Evolutionary conservation across 2,113 vertebrate genomes (phyloP), one percentile per base, ranked within the genome.

Genomic region (Oreotrochilus melanogaster): DNA sequence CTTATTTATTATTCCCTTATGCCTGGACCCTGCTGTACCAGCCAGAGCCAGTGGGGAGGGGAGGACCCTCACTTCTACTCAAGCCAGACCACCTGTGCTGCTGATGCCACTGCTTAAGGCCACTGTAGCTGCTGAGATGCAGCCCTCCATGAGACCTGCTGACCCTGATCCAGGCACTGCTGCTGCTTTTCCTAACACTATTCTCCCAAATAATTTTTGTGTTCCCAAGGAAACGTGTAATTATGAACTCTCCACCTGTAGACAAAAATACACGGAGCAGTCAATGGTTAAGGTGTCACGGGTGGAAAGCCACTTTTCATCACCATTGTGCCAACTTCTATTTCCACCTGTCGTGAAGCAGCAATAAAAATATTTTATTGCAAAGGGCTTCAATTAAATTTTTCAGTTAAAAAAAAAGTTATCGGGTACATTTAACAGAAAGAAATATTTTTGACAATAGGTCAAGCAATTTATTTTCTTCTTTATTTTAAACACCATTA

Each of bases 391-490:
- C 37, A 60, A 92, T 51, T 87, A 92, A 87, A 30, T 83, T 90
- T 66, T 95, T 90, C 50, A 67, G 47, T 2, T 58, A 37, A 66
- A 93, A 93, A 75, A 92, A 67, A 37, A n/a, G 39, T 48, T 48
- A 74, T 82, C 64, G 89, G 18, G 30, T 81, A 43, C 21, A 35
- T 93, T 92, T 89, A 91, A 70, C 47, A 85, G 17, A 80, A 92
- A 91, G 65, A 27, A 73, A 51, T 78, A 5, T 28, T 62, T 70
- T 45, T 64, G 24, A 67, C 21, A 65, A 60, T 21, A 74, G 56
- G 24, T 62, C 54, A 71, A 81, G 71, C 7, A 87, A 61, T 39
- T 42, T n/a, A 23, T 8, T 39, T 48, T 62, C 51, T 69, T 27
- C 37, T 62, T 65, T 56, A 54, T 62, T 80, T 85, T 56, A 67